Base-by-base conservation (phyloP, 2,888 invertebrate genomes). In the Caenorhabditis plicata region DNA sequence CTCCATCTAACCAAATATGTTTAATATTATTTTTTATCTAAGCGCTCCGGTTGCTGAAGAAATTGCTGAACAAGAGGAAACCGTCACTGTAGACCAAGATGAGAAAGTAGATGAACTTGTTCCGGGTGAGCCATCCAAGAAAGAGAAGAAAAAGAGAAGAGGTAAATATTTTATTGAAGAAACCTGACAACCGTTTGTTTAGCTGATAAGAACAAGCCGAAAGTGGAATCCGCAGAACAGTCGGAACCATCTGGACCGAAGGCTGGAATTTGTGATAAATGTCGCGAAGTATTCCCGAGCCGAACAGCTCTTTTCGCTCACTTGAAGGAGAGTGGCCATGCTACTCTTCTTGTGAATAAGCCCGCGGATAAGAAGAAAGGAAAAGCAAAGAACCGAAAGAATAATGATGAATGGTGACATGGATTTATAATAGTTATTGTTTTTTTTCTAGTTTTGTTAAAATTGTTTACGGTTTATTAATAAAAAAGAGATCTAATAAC, bases 241-340 rank as follows among this genome's bases (percentile, higher is more conserved):
- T 35, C 22, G 7, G 17, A 17, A 11, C 17, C 36, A 1, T 50
- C 43, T 4, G 53, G 35, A 4, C 67, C 71, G 42, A 69, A 73
- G 58, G 20, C 62, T 3, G 56, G 56, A 27, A 45, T 33, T 13
- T 84, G 84, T 62, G 73, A 81, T 42, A 75, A 80, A 13, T 84
- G 84, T 65, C 68, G 73, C 8, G 68, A 77, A 52, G 72, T 70
- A 40, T 84, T 83, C 67, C 76, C 79, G n/a, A 81, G 83, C 3
- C 74, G 83, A 46, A 82, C 63, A 43, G 82, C 82, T 67, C 68
- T 84, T 15, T 84, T 84, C 71, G 74, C 80, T n/a, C 84, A 84
- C 71, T 80, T 84, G 43, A 81, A 83, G 46, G 75, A 78, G 45
- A 81, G 79, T 11, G 84, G 84, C 2, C 84, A 84, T 71, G 84